A percentile compares a stretch with the other conserved stretches of the same genome.
Evolutionary conservation across 1,140 invertebrate species (phyloP).

Genomic region (Lutraria rhynchaena): DNA sequence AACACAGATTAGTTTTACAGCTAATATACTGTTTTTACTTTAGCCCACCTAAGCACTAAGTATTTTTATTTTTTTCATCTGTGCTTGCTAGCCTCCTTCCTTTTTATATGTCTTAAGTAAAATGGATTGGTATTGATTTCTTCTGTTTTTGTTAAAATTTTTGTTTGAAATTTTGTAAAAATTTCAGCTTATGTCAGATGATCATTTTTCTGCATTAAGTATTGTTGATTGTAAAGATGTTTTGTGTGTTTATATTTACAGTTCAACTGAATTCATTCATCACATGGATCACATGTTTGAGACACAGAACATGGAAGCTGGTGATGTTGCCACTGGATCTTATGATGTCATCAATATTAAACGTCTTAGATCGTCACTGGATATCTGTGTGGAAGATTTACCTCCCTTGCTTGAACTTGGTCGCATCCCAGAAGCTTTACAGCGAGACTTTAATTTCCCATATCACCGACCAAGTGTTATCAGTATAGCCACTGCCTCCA

Average conservation of each 20-base stretch:
- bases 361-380: slow-evolving; percentile 76
- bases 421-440: slow-evolving; percentile 63
- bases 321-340: slow-evolving; percentile 59
- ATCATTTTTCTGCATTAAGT: too few species aligned
- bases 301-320: slow-evolving; percentile 77
- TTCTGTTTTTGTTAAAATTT: neutral
- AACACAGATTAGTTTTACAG: too few species aligned
- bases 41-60: too few species aligned
- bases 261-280: slow-evolving; percentile 72
- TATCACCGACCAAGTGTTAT: slow-evolving; percentile 79
- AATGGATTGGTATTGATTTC: too few species aligned
- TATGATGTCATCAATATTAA: slow-evolving; percentile 64
- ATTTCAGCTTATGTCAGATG: too few species aligned
- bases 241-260: slow-evolving; percentile 63
- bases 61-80: too few species aligned
- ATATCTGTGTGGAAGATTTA: slow-evolving; percentile 77
- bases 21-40: too few species aligned
- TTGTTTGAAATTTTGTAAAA: too few species aligned
- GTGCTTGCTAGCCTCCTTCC: too few species aligned
- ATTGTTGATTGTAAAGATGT: too few species aligned
- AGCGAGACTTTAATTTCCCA: slow-evolving; percentile 75
- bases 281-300: slow-evolving; percentile 78
- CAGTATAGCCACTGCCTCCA: slow-evolving; percentile 72
- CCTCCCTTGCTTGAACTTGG: slow-evolving; percentile 79
- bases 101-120: too few species aligned